Percentiles rank a stretch among this genome's conserved stretches.
phyloP scores from a whole-genome alignment of 2,888 invertebrate species.

The Lasioglossum marginatum region DNA sequence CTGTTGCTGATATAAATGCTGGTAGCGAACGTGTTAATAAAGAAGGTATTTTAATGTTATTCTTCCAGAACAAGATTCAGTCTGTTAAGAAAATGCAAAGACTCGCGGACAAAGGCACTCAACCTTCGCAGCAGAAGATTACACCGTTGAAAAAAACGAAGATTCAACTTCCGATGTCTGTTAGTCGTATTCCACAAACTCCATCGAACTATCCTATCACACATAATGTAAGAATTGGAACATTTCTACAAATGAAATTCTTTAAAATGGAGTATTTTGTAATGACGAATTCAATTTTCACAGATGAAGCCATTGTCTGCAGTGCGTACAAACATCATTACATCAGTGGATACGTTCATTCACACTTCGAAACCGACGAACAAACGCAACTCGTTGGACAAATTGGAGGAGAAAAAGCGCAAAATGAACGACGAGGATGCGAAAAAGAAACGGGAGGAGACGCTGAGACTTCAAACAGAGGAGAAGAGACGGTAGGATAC shows the following conservation, averaged over 20 bases:
- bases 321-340: slow-evolving; percentile 81
- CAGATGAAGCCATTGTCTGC: slow-evolving; percentile 80
- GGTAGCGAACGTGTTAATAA: background rate
- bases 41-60: background rate
- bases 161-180: slow-evolving; percentile 75
- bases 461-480: slow-evolving; percentile 87
- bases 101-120: slow-evolving; percentile 66
- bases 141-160: slow-evolving; percentile 79
- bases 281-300: slow-evolving; percentile 61
- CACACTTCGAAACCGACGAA: slow-evolving; percentile 78
- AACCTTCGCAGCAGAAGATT: slow-evolving; percentile 67
- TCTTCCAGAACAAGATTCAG: slow-evolving; percentile 74
- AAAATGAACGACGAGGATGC: slow-evolving; percentile 85
- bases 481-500: slow-evolving; percentile 85
- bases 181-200: slow-evolving; percentile 76
- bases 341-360: slow-evolving; percentile 75
- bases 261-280: background rate
- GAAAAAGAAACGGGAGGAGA: slow-evolving; percentile 87
- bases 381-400: slow-evolving; percentile 76
- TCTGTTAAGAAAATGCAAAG: slow-evolving; percentile 65
- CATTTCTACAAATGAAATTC: background rate
- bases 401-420: slow-evolving; percentile 80
- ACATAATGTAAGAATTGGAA: slow-evolving; percentile 61
- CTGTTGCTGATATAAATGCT: background rate
- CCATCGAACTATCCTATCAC: slow-evolving; percentile 69